A percentile compares a stretch with the other conserved stretches of the same genome.
These are phyloP conservation scores for Trissolcus basalis DNA, from an alignment of 1,140 invertebrate genomes.

Conservation along the genomic window DNA sequence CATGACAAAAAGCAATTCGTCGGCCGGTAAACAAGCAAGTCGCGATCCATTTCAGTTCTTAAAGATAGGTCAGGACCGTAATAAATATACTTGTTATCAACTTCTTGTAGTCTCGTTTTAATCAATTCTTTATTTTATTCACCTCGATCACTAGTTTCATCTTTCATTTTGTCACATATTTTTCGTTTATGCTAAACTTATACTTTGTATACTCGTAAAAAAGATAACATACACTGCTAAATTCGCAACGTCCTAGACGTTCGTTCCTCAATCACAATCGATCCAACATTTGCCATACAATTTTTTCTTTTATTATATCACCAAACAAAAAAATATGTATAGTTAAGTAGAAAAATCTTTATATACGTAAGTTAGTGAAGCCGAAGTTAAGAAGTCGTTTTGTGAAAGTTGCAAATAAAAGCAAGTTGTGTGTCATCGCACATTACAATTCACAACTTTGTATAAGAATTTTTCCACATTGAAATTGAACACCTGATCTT, in stretches of 20 bases:
- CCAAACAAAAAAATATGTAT: too few species aligned
- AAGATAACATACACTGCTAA: slow-evolving; percentile 20
- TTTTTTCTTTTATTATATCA: too few species aligned
- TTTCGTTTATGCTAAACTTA: slow-evolving; percentile 22
- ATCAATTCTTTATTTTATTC: slow-evolving; percentile 1
- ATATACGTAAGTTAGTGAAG: too few species aligned
- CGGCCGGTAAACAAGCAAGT: slow-evolving; percentile 20
- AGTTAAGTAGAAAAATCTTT: too few species aligned
- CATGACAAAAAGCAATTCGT: slow-evolving; percentile 33
- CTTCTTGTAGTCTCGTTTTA: slow-evolving; percentile 8
- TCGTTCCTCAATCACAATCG: slow-evolving; percentile 33
- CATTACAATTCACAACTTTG: too few species aligned
- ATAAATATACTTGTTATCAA: too few species aligned
- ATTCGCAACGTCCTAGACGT: slow-evolving; percentile 23
- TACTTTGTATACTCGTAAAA: slow-evolving; percentile 15
- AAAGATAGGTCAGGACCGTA: too few species aligned
- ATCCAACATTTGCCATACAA: slow-evolving; percentile 19
- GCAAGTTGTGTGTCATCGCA: not conserved
- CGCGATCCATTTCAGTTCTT: slow-evolving; percentile 3
- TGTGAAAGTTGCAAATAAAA: not conserved
- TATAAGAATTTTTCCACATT: too few species aligned
- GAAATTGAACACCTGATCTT: not conserved
- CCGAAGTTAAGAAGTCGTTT: too few species aligned
- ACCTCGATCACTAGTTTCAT: not conserved
- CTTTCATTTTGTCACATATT: slow-evolving; percentile 2